Conservation (phyloP, 2,113 vertebrate species). For the Naja naja region DNA sequence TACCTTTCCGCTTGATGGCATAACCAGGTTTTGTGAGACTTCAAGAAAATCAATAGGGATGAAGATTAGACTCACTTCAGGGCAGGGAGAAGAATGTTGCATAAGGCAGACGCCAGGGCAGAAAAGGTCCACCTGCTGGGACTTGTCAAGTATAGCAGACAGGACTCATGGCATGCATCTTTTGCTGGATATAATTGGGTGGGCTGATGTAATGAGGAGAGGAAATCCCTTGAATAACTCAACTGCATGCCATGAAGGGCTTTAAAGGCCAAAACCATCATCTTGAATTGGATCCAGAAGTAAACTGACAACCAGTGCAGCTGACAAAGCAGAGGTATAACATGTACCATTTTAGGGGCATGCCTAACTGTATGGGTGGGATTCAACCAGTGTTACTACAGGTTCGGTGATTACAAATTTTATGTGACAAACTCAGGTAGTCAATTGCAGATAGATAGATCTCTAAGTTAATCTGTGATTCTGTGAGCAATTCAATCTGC, state of each 20-base stretch:
- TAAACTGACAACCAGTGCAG: not conserved
- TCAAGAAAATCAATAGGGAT: not conserved
- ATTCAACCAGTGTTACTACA: too few species aligned
- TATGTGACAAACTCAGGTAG: too few species aligned
- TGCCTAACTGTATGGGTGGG: not conserved
- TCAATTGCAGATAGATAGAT: too few species aligned
- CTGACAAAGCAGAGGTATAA: not conserved
- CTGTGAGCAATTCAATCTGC: too few species aligned
- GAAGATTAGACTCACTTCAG: not conserved
- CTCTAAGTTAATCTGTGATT: too few species aligned
- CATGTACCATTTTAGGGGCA: not conserved
- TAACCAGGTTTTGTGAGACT: not conserved
- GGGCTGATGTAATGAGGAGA: not conserved
- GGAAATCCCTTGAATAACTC: not conserved
- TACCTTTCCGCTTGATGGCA: not conserved
- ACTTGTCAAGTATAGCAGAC: not conserved
- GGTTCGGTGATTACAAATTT: too few species aligned
- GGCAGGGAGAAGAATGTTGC: not conserved
- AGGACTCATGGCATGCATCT: not conserved
- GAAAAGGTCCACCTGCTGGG: not conserved
- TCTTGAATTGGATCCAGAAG: not conserved
- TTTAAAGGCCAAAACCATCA: not conserved
- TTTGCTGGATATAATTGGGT: not conserved
- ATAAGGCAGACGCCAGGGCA: not conserved
- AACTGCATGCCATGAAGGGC: not conserved